Base-by-base conservation (phyloP, 2,797 vertebrate species). In the Fistularia commersonii region DNA sequence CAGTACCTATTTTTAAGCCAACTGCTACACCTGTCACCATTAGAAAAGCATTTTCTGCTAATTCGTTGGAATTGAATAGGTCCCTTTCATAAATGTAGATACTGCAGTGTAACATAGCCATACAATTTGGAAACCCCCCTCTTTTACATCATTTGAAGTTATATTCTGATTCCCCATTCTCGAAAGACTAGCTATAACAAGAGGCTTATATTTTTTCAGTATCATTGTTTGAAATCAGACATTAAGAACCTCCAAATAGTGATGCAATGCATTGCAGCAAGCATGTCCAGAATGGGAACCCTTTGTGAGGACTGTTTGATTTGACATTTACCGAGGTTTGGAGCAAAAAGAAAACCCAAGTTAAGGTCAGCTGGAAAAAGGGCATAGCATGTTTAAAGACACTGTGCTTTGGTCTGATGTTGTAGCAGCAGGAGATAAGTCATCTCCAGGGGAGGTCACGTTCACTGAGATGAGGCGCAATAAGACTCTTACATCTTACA, bases 401-500 rank as follows among this genome's bases (percentile, higher is more conserved):
- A 15, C 51, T 48, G 32, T 61, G 46, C 45, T 55, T 14, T 54
- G 59, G 60, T 61, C 48, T 78, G 74, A 77, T 65, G 58, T 61
- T 64, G 67, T 69, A 59, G 55, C 60, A 54, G 40, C 14, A 14
- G 11, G 57, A 65, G 75, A 75, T 78, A 77, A 85, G 50, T 76
- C 74, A 63, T 78, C 59, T 51, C 62, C 8, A 6, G 32, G 44
- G 43, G 31, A 35, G 36, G 62, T 51, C 73, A 74, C 55, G 44
- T 80, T 79, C 57, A 61, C 52, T 62, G 37, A 53, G 66, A 65
- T 79, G 62, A 79, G 62, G 67, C 59, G 54, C 52, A 59, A 61
- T 41, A 42, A 61, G 51, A 52, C 62, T 74, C 72, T 57, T 66
- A 69, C 81, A 79, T 80, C 82, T 82, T 80, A 81, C 62, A 8